phyloP scores from a whole-genome alignment of 2,888 invertebrate species.

The Cinara cedri region DNA sequence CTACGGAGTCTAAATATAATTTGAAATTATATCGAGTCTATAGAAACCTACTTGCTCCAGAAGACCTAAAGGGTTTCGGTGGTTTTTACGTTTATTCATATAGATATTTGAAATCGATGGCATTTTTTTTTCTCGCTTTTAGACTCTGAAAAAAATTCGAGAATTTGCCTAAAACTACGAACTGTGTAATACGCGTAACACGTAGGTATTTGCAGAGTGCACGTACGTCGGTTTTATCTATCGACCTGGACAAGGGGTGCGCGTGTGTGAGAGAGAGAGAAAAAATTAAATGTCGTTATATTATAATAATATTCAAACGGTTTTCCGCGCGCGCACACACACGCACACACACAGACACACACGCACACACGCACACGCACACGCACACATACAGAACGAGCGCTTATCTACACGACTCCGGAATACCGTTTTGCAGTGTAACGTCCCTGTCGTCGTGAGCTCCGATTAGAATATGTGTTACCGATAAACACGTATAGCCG shows the following conservation, averaged over 20 bases:
- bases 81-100: too few relatives aligned
- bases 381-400: neutral
- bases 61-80: too few relatives aligned
- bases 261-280: neutral
- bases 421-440: constrained; percentile 6
- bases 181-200: too few relatives aligned
- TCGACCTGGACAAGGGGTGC: neutral
- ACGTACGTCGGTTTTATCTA: neutral
- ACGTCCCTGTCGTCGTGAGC: neutral
- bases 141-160: too few relatives aligned
- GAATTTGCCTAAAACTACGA: too few relatives aligned
- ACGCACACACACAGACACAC: neutral
- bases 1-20: too few relatives aligned
- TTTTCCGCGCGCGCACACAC: neutral
- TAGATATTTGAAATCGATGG: too few relatives aligned
- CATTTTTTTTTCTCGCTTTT: too few relatives aligned
- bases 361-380: neutral
- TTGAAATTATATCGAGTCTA: too few relatives aligned
- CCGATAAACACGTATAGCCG: constrained; percentile 14
- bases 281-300: neutral
- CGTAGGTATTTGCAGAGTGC: neutral
- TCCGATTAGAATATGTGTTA: neutral
- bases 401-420: constrained; percentile 17
- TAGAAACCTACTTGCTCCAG: too few relatives aligned
- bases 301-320: neutral